Percentiles rank a stretch among this genome's conserved stretches.
Evolutionary conservation across 2,888 invertebrate genomes (phyloP).

Genomic region (Cheiracanthium punctorium): DNA sequence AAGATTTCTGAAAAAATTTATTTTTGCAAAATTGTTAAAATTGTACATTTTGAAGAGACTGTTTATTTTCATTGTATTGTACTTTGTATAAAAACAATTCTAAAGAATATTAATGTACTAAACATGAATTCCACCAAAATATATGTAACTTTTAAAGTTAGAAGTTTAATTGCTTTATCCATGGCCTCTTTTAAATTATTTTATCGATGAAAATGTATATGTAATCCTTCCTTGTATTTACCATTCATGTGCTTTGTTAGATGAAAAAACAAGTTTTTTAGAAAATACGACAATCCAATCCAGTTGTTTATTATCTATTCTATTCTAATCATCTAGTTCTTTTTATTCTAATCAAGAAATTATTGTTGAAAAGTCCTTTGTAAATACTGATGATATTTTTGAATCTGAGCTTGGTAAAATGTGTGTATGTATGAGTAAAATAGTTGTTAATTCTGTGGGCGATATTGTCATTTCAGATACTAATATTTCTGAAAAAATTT

Average conservation of each 20-base stretch:
- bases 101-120: background rate
- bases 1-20: conserved; percentile 11
- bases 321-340: no score
- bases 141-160: background rate
- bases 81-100: background rate
- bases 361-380: background rate
- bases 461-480: background rate
- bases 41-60: background rate
- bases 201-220: background rate
- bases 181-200: background rate
- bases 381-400: background rate
- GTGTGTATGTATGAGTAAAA: background rate
- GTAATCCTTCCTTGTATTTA: background rate
- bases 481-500: conserved; percentile 6
- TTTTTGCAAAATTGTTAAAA: conserved; percentile 23
- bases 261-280: no score
- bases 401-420: background rate
- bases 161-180: background rate
- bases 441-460: background rate
- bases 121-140: background rate
- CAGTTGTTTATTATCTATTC: no score
- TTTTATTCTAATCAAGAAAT: no score
- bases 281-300: no score
- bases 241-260: background rate
- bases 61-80: background rate